Evolutionary conservation across 2,797 vertebrate species (phyloP).

Genomic region (Semotilus atromaculatus): DNA sequence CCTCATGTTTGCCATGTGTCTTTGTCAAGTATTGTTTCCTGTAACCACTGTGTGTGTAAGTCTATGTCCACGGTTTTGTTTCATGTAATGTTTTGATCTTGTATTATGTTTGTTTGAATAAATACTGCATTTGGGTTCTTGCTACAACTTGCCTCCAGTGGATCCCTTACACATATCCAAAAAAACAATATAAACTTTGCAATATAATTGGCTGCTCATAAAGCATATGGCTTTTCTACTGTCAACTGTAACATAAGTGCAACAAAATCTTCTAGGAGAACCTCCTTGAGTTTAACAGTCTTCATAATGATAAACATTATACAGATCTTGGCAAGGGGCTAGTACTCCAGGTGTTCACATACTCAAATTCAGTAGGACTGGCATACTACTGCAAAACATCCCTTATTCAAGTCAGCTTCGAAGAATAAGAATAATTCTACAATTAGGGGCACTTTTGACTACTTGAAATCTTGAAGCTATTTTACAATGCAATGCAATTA

Average conservation of each 20-base stretch:
- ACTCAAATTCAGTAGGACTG: background rate
- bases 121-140: no score
- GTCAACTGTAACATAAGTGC: background rate
- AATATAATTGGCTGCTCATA: background rate
- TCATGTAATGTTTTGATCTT: no score
- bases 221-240: constrained; percentile 1
- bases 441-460: background rate
- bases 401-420: background rate
- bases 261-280: background rate
- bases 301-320: constrained; percentile 31
- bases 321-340: background rate
- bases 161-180: no score
- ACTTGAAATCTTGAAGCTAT: background rate
- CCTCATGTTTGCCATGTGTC: no score
- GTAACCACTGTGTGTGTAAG: no score
- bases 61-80: no score
- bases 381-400: background rate
- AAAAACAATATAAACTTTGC: background rate
- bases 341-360: constrained; percentile 13
- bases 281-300: constrained; percentile 6
- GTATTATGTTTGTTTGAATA: no score
- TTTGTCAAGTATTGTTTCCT: no score
- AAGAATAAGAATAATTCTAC: background rate
- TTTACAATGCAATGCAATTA: background rate
- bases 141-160: no score